Base-by-base conservation (phyloP, 2,113 vertebrate species). In the Ornithorhynchus anatinus region DNA sequence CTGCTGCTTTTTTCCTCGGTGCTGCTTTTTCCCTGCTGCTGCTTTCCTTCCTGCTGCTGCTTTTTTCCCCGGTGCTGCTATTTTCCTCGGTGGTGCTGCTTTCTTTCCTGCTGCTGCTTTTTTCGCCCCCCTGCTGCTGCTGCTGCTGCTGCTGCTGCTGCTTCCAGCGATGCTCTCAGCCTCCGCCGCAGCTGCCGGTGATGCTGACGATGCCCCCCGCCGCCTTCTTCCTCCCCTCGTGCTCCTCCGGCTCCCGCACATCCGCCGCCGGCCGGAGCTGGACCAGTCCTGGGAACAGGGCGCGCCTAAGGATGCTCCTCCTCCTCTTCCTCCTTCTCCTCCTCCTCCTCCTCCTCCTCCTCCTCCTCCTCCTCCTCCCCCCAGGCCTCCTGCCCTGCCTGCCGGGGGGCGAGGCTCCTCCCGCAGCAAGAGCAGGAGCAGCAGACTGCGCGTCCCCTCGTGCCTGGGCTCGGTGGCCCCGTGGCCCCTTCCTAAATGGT, bases 221-320 rank as follows among this genome's bases (percentile, higher is more conserved):
- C 35, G 20, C 52, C 33, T 35, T 15, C 52, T n/a, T n/a, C n/a
- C 33, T 35, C 70, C 54, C 60, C 76, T 45, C 51, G 61, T 27
- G 32, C 65, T 48, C 57, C 43, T 42, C 72, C 80, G 67, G 67
- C 59, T 54, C 68, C 69, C 75, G 59, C 82, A 63, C 80, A 72
- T 47, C 57, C 64, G 82, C 75, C 64, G 75, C 86, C 69, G 80
- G 71, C 61, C 63, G 61, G 38, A 67, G 75, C 66, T 76, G 67
- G 70, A 72, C 62, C 37, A 66, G 73, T 54, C 25, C 40, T 72
- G 38, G 79, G 23, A 45, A 66, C 76, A 85, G 77, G 80, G 86
- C 88, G 85, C 86, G 82, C 84, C 73, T 81, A 54, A 48, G 19
- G 76, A 72, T 66, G 70, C 66, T 62, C 72, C 72, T 58, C 69